Conservation (phyloP, 2,113 vertebrate species). For the Anarhynchus alexandrinus region DNA sequence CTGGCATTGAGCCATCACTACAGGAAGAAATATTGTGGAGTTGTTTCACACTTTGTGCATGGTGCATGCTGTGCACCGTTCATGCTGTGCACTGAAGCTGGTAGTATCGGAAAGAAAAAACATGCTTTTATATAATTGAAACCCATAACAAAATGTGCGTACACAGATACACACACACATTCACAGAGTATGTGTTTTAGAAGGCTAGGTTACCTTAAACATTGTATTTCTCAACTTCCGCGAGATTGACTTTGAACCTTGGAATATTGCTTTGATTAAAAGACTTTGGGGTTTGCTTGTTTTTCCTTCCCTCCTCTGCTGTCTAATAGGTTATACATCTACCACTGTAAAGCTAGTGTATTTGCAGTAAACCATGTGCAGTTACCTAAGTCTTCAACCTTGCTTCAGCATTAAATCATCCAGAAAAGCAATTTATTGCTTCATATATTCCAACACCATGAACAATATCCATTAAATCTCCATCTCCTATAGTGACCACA, state of each 20-base stretch:
- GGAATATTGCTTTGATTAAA: constrained; percentile 7
- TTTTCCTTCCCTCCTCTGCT: background rate
- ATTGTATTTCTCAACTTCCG: background rate
- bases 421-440: constrained; percentile 59
- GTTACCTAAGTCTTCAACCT: constrained; percentile 22
- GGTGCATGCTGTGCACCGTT: background rate
- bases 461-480: constrained; percentile 57
- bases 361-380: constrained; percentile 31
- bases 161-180: background rate
- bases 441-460: constrained; percentile 45
- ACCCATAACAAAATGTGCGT: background rate
- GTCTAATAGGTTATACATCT: constrained; percentile 8
- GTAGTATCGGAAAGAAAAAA: background rate
- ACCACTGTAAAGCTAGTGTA: constrained; percentile 26
- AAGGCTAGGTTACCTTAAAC: background rate
- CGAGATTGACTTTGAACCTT: background rate
- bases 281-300: background rate
- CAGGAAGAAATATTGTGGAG: background rate
- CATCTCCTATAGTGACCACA: constrained; percentile 14
- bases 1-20: background rate
- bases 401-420: constrained; percentile 44
- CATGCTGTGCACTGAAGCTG: background rate
- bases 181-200: background rate
- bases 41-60: background rate
- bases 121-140: background rate